Evolutionary conservation across 2,888 invertebrate genomes (phyloP), one percentile per base, ranked within the genome.

Genomic region (Ichneumoninae sp.): DNA sequence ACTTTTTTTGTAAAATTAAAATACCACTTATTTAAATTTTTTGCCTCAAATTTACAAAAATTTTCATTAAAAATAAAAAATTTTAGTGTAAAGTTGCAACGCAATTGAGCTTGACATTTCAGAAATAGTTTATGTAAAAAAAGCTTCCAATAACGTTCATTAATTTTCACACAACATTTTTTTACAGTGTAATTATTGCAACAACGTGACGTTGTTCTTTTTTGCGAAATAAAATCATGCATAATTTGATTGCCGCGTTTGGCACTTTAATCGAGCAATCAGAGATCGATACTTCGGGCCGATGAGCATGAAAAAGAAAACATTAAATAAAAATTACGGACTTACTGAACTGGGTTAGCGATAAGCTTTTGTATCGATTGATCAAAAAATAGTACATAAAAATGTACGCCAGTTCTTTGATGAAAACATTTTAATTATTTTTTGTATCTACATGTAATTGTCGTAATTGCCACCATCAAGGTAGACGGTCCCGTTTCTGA

Each of bases 251-350:
- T 33, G 13, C 6, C 63, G 63, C 63, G 6, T 16, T 33, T 30
- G 30, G 16, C 30, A n/a, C n/a, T 63, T n/a, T 63, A 63, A 16
- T 13, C 63, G 63, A 57, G 26, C 0, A 3, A 1, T 70, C 5
- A n/a, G 33, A 22, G 47, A 22, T 68, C 36, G 33, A 60, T 57
- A 47, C 40, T n/a, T 33, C 52, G 50, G 93, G 92, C 26, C 26
- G 57, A 83, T 52, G 52, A 50, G 52, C 44, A 65, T 52, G 70
- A 36, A 60, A 26, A 47, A 54, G 4, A 10, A 50, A 19, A 16
- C 36, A 36, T 60, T 5, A 57, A 26, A 54, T 40, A 65, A 74
- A 4, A 6, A 30, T 33, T 30, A 33, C 33, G n/a, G 33, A 63
- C 30, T 63, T 63, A 33, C 63, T 30, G 63, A 33, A 63, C 63